Evolutionary conservation across 2,113 vertebrate species (phyloP).

Genomic region (Hemiprocne comata): DNA sequence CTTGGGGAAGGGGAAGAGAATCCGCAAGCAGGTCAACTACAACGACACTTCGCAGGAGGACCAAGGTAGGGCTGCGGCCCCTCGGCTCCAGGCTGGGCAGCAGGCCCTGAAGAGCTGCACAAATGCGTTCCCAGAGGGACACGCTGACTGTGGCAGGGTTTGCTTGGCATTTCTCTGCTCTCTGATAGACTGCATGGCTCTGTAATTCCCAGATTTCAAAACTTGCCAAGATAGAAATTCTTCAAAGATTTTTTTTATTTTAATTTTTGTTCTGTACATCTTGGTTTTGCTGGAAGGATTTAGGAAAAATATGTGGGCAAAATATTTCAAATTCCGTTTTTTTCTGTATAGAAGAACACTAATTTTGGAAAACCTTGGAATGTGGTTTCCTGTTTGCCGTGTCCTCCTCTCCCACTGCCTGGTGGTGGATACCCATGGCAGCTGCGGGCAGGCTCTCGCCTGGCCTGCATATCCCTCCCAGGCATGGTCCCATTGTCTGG

Average conservation of each 20-base stretch:
- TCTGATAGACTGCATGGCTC: too few species aligned
- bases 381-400: neutral
- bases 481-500: neutral
- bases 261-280: neutral
- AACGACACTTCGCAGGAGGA: slow-evolving; percentile 97
- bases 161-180: neutral
- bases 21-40: slow-evolving; percentile 99
- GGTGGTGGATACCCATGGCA: too few species aligned
- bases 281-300: neutral
- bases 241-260: neutral
- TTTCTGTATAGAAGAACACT: neutral
- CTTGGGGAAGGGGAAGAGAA: slow-evolving; percentile 94
- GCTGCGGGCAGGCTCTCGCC: neutral
- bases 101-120: neutral
- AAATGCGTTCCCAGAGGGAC: accelerated
- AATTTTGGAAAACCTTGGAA: neutral
- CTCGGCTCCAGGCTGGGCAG: accelerated
- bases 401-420: neutral
- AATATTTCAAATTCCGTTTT: neutral
- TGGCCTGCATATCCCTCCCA: neutral
- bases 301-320: neutral
- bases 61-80: slow-evolving; percentile 79
- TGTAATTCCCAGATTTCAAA: too few species aligned
- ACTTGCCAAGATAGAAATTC: neutral
- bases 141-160: accelerated